A percentile compares a stretch with the other conserved stretches of the same genome.
phyloP scores from a whole-genome alignment of 2,888 invertebrate species.

The Chydorus sphaericus region DNA sequence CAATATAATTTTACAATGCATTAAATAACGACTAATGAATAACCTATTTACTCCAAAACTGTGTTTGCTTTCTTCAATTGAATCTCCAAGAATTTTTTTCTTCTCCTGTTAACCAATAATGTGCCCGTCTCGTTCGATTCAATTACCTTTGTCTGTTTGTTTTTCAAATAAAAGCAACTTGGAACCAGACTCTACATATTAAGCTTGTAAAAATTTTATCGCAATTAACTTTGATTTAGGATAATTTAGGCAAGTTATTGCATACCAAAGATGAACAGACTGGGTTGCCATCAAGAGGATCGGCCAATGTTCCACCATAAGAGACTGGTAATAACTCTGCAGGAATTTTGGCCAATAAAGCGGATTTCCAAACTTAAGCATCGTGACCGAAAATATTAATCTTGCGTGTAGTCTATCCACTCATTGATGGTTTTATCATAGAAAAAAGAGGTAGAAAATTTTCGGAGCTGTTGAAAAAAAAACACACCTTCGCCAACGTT shows the following conservation, averaged over 20 bases:
- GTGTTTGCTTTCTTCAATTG: constrained; percentile 53
- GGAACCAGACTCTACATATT: constrained; percentile 11
- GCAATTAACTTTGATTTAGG: neutral
- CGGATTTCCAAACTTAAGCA: constrained; percentile 27
- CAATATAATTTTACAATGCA: neutral
- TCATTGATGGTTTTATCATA: constrained; percentile 30
- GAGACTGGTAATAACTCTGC: constrained; percentile 52
- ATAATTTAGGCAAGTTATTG: constrained; percentile 16
- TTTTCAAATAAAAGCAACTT: neutral
- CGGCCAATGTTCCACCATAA: constrained; percentile 58
- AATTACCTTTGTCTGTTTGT: no score
- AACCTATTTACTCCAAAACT: constrained; percentile 56
- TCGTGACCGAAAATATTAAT: constrained; percentile 25
- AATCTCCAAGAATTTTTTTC: neutral
- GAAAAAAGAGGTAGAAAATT: constrained; percentile 31
- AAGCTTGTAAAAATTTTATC: neutral
- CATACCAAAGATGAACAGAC: constrained; percentile 53
- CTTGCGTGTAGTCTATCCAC: constrained; percentile 32
- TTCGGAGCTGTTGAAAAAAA: constrained; percentile 33
- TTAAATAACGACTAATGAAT: no score
- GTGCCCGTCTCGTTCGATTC: neutral
- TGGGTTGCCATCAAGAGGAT: constrained; percentile 62
- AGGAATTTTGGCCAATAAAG: constrained; percentile 46
- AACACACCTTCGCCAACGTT: no score
- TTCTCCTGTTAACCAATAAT: neutral